Conservation (phyloP, 2,113 vertebrate species). For the Tapirus terrestris region DNA sequence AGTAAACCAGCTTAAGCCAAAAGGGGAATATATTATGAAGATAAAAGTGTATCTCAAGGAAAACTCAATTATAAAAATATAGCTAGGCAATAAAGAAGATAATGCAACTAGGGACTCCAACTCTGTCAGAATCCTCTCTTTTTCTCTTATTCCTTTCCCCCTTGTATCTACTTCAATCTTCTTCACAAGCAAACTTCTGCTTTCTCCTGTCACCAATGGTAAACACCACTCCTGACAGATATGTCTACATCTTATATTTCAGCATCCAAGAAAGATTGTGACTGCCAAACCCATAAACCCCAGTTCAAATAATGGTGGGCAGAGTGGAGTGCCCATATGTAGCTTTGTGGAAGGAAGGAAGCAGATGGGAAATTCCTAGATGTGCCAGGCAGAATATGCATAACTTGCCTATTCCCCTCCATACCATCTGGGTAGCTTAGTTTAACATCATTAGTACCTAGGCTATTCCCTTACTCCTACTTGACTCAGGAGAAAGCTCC, state of each 20-base stretch:
- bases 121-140: neutral
- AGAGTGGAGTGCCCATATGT: neutral
- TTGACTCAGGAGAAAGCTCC: neutral
- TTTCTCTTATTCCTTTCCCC: neutral
- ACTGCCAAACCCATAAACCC: neutral
- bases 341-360: neutral
- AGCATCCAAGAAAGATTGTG: neutral
- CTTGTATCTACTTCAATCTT: neutral
- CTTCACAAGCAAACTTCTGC: neutral
- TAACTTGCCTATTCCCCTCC: neutral
- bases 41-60: neutral
- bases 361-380: neutral
- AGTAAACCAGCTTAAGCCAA: neutral
- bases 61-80: neutral
- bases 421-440: neutral
- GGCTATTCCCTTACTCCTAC: neutral
- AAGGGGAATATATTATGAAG: neutral
- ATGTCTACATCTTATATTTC: neutral
- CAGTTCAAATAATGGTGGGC: neutral
- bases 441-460: neutral
- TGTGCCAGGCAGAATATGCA: neutral
- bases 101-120: neutral
- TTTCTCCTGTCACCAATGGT: neutral
- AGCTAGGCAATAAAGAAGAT: neutral
- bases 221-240: neutral